These are phyloP conservation scores for Stylophora pistillata DNA, from an alignment of 64 coral and sea anemone genomes.

Conservation along the genomic window DNA sequence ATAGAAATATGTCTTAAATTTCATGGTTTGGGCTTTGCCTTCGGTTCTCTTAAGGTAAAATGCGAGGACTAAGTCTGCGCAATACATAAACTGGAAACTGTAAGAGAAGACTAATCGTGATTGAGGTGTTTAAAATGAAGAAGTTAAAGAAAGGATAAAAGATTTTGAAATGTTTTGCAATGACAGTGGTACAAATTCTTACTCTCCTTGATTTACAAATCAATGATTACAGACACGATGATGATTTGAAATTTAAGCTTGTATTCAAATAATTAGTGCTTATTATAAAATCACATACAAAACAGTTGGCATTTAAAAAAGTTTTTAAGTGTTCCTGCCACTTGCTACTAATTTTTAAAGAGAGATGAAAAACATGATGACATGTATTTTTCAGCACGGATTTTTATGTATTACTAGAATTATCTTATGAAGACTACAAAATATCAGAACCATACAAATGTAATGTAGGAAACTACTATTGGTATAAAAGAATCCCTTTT, in stretches of 20 bases:
- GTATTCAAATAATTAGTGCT: constrained; percentile 1
- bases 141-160: too few relatives aligned
- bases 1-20: too few relatives aligned
- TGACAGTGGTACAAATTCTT: too few relatives aligned
- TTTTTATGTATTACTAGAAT: constrained; percentile 21
- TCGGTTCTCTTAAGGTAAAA: too few relatives aligned
- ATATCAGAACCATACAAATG: constrained; percentile 46
- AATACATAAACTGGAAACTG: too few relatives aligned
- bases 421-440: constrained; percentile 52
- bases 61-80: too few relatives aligned
- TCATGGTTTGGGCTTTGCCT: too few relatives aligned
- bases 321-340: constrained; percentile 20
- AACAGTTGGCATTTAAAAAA: background rate
- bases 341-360: background rate
- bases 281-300: constrained; percentile 20
- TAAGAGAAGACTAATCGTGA: too few relatives aligned
- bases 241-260: constrained; percentile 6
- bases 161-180: too few relatives aligned
- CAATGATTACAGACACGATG: constrained; percentile 4
- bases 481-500: constrained; percentile 39
- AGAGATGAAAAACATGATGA: background rate
- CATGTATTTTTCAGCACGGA: background rate
- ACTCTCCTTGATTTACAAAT: background rate
- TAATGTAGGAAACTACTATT: constrained; percentile 26
- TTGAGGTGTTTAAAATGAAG: too few relatives aligned